Conservation (phyloP, 2,888 invertebrate species). For the Syritta pipiens region DNA sequence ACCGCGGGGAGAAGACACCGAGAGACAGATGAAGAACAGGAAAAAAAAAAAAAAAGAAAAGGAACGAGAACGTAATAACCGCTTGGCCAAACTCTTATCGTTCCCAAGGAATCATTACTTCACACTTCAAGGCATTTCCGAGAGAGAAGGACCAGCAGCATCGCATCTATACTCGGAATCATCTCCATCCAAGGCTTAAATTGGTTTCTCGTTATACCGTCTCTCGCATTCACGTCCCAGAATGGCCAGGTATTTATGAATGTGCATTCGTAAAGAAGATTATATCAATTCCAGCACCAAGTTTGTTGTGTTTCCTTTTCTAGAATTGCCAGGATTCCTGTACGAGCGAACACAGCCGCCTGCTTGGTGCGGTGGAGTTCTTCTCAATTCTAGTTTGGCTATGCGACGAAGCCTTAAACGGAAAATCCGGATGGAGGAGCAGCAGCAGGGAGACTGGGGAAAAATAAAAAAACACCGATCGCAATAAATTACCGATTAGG, state of each 20-base stretch:
- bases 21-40: constrained; percentile 10
- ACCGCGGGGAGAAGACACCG: neutral
- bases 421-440: neutral
- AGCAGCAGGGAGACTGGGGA: neutral
- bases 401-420: constrained; percentile 37
- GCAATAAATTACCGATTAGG: constrained; percentile 78
- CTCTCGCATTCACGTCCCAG: constrained; percentile 34
- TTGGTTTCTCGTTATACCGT: constrained; percentile 64
- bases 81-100: constrained; percentile 73
- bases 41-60: constrained; percentile 3
- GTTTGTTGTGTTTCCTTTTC: constrained; percentile 55
- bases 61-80: constrained; percentile 56
- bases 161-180: constrained; percentile 33
- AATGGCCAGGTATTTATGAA: constrained; percentile 64
- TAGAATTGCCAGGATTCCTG: constrained; percentile 61
- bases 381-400: neutral
- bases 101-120: constrained; percentile 78
- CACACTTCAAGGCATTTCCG: constrained; percentile 74
- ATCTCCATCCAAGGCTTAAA: constrained; percentile 68
- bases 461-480: constrained; percentile 70
- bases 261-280: constrained; percentile 63
- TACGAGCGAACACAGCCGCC: neutral
- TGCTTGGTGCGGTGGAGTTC: too few species aligned
- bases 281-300: constrained; percentile 57
- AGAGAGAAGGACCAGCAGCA: constrained; percentile 19